These are phyloP conservation scores for Xenus cinereus DNA, from an alignment of 2,113 vertebrate species.

Conservation along the genomic window DNA sequence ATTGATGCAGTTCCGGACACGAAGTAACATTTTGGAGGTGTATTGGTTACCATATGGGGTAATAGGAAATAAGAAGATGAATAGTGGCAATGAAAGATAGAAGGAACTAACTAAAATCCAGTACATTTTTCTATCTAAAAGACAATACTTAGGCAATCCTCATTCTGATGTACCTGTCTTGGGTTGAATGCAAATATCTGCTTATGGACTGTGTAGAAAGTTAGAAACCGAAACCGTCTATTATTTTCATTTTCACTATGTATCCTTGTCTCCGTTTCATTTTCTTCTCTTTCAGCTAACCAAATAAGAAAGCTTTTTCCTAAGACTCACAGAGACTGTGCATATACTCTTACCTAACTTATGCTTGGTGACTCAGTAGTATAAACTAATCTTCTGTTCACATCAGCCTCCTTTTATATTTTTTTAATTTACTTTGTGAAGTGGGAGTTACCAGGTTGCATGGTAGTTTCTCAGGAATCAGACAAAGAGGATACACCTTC, in stretches of 20 bases:
- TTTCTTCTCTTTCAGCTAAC: background rate
- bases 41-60: background rate
- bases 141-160: background rate
- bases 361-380: background rate
- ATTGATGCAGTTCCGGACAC: background rate
- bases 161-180: background rate
- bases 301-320: background rate
- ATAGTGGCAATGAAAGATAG: background rate
- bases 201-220: background rate
- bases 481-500: conserved; percentile 25
- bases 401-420: background rate
- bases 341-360: background rate
- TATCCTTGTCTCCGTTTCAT: background rate
- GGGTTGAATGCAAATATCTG: background rate
- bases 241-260: background rate
- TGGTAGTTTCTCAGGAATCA: background rate
- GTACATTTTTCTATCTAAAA: background rate
- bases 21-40: background rate
- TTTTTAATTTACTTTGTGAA: conserved; percentile 26
- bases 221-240: background rate
- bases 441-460: background rate
- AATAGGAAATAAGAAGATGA: background rate
- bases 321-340: background rate
- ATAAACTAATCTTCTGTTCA: background rate
- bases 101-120: background rate